Evolutionary conservation across 2,113 vertebrate species (phyloP).

Genomic region (Callipepla californica): DNA sequence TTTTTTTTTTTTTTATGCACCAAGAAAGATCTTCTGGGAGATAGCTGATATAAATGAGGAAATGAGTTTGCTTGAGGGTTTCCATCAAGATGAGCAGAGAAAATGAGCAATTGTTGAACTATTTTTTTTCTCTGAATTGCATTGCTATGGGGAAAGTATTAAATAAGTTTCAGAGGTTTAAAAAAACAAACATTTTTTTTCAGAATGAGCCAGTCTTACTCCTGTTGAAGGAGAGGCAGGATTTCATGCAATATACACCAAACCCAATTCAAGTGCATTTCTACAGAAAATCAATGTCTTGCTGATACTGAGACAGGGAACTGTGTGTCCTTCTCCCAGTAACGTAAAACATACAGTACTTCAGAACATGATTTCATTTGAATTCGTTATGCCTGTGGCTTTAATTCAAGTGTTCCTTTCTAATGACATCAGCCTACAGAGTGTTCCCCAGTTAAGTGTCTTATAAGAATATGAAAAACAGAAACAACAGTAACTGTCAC

Average conservation of each 20-base stretch:
- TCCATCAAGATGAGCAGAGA: conserved; percentile 6
- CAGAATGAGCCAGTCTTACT: not conserved
- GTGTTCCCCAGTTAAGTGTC: fast-evolving
- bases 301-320: not conserved
- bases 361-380: conserved; percentile 2
- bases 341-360: not conserved
- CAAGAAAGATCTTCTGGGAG: not conserved
- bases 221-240: not conserved
- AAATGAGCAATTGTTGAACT: conserved; percentile 15
- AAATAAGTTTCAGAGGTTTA: not conserved
- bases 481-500: not conserved
- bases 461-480: not conserved
- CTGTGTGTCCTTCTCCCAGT: not conserved
- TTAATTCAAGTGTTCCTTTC: not conserved
- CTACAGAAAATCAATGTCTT: conserved; percentile 10
- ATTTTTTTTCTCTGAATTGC: not conserved
- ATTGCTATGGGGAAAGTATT: conserved; percentile 19
- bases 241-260: not conserved
- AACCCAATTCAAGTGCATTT: conserved; percentile 15
- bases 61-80: conserved; percentile 6
- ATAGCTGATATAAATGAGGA: conserved; percentile 38
- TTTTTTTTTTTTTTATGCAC: not conserved
- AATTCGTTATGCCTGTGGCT: not conserved
- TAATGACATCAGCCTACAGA: not conserved
- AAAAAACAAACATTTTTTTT: not conserved